A percentile compares a stretch with the other conserved stretches of the same genome.
These are phyloP conservation scores for Chiridota heheva DNA, from an alignment of 35 echinoderm and acorn worm genomes.

Conservation along the genomic window DNA sequence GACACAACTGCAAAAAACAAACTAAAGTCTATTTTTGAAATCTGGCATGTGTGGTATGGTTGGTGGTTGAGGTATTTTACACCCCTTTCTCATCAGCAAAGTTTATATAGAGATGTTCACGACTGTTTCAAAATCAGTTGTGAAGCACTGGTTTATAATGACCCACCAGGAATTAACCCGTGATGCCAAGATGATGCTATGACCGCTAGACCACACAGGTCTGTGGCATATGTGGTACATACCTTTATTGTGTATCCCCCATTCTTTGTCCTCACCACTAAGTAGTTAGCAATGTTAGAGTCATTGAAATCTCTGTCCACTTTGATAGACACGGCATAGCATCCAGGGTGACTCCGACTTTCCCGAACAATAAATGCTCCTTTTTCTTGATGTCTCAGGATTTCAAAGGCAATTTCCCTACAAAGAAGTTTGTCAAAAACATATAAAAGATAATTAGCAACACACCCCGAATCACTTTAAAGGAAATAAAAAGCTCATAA, in stretches of 20 bases:
- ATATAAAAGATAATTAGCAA: neutral
- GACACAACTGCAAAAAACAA: too few species aligned
- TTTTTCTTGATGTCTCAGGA: constrained; percentile 79
- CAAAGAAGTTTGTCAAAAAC: neutral
- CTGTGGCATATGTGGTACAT: neutral
- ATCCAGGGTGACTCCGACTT: constrained; percentile 90
- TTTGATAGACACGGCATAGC: constrained; percentile 95
- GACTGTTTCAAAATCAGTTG: too few species aligned
- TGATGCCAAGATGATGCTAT: too few species aligned
- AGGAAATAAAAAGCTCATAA: neutral
- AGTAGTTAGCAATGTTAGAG: constrained; percentile 85
- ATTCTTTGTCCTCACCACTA: constrained; percentile 84
- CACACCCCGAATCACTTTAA: neutral
- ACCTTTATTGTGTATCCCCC: constrained; percentile 95
- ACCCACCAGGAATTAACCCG: too few species aligned
- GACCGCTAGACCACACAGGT: too few species aligned
- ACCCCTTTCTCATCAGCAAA: too few species aligned
- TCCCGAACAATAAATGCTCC: constrained; percentile 95
- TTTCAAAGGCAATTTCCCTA: constrained; percentile 96
- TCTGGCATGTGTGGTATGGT: too few species aligned
- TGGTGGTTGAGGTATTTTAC: too few species aligned
- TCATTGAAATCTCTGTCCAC: constrained; percentile 83
- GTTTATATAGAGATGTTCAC: too few species aligned
- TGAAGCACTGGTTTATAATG: too few species aligned
- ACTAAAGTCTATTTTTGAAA: too few species aligned